Conservation (phyloP, 2,888 invertebrate genomes). For the Leptopilina drosophilae region DNA sequence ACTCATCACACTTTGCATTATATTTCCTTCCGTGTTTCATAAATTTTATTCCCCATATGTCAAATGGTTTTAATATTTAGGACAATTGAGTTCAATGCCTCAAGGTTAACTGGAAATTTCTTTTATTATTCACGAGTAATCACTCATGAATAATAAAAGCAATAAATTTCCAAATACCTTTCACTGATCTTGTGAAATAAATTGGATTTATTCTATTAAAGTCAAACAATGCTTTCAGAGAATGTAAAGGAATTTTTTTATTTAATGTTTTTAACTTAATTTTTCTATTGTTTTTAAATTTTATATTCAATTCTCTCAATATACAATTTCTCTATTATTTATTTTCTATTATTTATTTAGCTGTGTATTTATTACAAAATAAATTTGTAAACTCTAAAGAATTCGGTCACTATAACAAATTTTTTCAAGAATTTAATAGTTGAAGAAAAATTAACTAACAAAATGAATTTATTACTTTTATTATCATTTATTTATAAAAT, state of each 20-base stretch:
- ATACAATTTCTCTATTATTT: no score
- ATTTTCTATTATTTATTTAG: no score
- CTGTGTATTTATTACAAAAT: no score
- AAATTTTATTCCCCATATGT: background rate
- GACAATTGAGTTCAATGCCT: conserved; percentile 19
- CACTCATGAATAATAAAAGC: background rate
- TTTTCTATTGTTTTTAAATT: background rate
- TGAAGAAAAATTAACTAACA: no score
- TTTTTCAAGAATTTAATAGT: no score
- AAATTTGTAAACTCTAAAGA: no score
- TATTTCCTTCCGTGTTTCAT: conserved; percentile 30
- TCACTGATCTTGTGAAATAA: conserved; percentile 16
- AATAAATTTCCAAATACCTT: conserved; percentile 14
- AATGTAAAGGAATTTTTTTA: background rate
- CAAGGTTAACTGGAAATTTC: background rate
- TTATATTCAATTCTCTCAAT: no score
- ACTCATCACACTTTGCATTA: background rate
- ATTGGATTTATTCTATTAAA: background rate
- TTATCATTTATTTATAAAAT: no score
- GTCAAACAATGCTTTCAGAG: background rate
- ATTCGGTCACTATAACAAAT: no score
- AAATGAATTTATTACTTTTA: no score
- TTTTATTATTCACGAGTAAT: background rate
- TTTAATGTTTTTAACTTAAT: background rate
- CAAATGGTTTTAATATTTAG: conserved; percentile 1